Conservation (phyloP, 1,140 invertebrate species). For the Drosophila mayri region DNA sequence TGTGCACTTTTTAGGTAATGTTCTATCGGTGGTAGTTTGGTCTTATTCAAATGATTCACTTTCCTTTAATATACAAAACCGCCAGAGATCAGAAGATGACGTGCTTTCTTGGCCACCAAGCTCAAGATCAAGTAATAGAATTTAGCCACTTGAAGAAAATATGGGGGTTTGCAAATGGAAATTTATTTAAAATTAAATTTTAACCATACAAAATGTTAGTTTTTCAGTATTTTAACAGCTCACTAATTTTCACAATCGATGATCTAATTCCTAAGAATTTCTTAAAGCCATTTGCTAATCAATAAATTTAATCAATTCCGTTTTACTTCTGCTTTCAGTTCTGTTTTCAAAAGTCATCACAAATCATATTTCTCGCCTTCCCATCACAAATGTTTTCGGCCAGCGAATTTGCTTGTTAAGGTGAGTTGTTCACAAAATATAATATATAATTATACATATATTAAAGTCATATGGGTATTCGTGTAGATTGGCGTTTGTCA, state of each 20-base stretch:
- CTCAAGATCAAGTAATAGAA: slow-evolving; percentile 18
- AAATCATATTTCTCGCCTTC: slow-evolving; percentile 37
- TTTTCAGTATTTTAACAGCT: background rate
- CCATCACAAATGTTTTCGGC: slow-evolving; percentile 60
- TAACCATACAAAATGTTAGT: no score
- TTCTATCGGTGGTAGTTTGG: slow-evolving; percentile 11
- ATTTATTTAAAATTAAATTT: background rate
- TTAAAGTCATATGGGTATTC: slow-evolving; percentile 21
- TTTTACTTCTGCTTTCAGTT: slow-evolving; percentile 52
- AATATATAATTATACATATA: slow-evolving; percentile 32
- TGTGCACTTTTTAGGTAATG: slow-evolving; percentile 15
- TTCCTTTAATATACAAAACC: slow-evolving; percentile 40
- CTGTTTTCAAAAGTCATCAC: slow-evolving; percentile 4
- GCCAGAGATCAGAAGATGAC: slow-evolving; percentile 50
- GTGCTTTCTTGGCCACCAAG: slow-evolving; percentile 50
- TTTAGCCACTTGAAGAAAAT: slow-evolving; percentile 38
- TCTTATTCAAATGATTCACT: slow-evolving; percentile 56
- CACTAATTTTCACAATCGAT: background rate
- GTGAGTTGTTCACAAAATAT: slow-evolving; percentile 50
- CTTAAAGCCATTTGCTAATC: background rate
- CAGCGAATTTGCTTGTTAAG: slow-evolving; percentile 61
- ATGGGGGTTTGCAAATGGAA: background rate
- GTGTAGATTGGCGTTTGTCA: slow-evolving; percentile 46
- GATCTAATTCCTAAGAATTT: background rate
- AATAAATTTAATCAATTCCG: slow-evolving; percentile 14